Conservation (phyloP, 2,113 vertebrate genomes). For the Phocoena sinus region DNA sequence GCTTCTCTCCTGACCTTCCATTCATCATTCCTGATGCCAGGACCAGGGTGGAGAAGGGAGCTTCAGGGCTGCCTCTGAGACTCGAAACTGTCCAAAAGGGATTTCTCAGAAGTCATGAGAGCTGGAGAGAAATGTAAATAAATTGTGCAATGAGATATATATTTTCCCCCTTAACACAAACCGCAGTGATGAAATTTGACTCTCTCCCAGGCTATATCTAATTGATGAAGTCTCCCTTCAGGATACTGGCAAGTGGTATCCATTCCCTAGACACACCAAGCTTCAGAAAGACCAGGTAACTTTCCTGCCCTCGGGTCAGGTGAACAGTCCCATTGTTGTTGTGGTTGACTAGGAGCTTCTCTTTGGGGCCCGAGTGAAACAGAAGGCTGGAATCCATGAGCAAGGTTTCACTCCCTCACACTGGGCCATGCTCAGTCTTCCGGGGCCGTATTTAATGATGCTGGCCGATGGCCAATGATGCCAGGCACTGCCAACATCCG, state of each 20-base stretch:
- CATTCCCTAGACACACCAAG: rapidly evolving
- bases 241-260: rapidly evolving
- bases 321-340: rapidly evolving
- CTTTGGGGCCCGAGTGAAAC: not conserved
- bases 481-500: not conserved
- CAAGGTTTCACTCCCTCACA: rapidly evolving
- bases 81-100: not conserved
- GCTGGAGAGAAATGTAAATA: not conserved
- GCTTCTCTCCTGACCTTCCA: not conserved
- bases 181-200: not conserved
- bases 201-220: not conserved
- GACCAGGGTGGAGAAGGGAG: not conserved
- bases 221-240: not conserved
- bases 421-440: not conserved
- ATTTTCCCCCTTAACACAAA: not conserved
- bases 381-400: rapidly evolving
- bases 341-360: not conserved
- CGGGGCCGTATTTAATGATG: rapidly evolving
- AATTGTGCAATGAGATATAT: not conserved
- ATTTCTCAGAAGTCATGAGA: not conserved
- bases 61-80: not conserved
- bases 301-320: rapidly evolving
- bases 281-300: rapidly evolving
- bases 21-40: not conserved
- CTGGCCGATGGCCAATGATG: rapidly evolving